Base-by-base conservation (phyloP, 2,888 invertebrate genomes). In the Oscheius sp. region DNA sequence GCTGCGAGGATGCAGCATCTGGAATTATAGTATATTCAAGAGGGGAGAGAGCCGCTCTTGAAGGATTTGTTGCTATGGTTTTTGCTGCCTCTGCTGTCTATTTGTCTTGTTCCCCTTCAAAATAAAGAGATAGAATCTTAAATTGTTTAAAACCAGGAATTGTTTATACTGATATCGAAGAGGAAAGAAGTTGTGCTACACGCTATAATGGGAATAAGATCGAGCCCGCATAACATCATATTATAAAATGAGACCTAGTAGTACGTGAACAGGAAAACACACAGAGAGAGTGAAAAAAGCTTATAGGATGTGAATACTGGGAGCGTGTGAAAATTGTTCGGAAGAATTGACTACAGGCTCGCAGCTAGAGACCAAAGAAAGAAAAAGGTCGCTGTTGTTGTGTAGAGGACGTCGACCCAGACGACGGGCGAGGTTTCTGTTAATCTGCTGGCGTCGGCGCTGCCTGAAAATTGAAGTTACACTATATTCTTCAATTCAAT, bases 371-470 rank as follows among this genome's bases (percentile, higher is more conserved):
- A 48, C 63, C 63, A 63, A 29, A 48, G 63, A 48, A 48, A 63
- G 48, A 60, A 42, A 5, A 58, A 29, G 47, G n/a, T 47, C 32
- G n/a, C n/a, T 29, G 32, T 63, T 47, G 21, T 21, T 48, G 10
- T 48, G n/a, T 1, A 55, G 53, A 55, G 68, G 68, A 21, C 68
- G 53, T 37, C 68, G 53, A 29, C 55, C 55, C 32, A 68, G 13
- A 42, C 68, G 68, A 11, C 68, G 53, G 42, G 55, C 55, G 1
- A 68, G 13, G 21, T 32, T 21, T 29, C 33, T 9, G 13, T 55
- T 29, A 68, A 68, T 68, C 68, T 55, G 68, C 35, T 55, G 55
- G 55, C 68, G 68, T 32, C 55, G 53, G 29, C 21, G 68, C 55
- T 55, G 68, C 11, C 68, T 68, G 68, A 68, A 68, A 68, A 21